phyloP scores from a whole-genome alignment of 2,113 vertebrate genomes.

The Sisor rabdophorus region DNA sequence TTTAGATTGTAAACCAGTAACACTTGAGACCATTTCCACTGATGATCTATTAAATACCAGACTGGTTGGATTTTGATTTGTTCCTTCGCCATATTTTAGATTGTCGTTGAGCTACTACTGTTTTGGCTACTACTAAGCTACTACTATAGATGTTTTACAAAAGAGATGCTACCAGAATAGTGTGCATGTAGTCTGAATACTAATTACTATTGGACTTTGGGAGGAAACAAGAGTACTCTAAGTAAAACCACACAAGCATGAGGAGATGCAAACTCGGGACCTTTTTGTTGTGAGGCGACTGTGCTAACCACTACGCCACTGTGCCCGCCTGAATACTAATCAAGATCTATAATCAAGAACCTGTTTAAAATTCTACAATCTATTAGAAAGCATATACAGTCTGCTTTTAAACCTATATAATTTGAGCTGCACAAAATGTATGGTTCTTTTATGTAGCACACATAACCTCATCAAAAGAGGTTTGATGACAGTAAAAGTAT shows the following conservation, averaged over 20 bases:
- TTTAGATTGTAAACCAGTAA: not conserved
- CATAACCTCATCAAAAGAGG: not conserved
- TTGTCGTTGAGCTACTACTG: too few relatives aligned
- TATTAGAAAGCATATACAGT: too few relatives aligned
- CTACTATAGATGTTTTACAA: not conserved
- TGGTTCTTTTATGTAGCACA: not conserved
- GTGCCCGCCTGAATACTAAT: too few relatives aligned
- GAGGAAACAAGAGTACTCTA: too few relatives aligned
- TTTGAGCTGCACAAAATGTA: not conserved
- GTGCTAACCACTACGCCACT: too few relatives aligned
- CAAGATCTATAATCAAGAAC: not conserved
- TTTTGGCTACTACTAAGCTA: not conserved
- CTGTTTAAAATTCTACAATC: not conserved
- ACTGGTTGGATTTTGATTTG: not conserved
- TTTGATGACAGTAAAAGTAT: constrained; percentile 1
- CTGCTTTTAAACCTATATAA: not conserved
- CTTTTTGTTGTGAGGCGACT: too few relatives aligned
- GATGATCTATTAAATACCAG: not conserved
- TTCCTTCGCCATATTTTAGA: too few relatives aligned
- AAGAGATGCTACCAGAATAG: not conserved
- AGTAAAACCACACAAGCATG: too few relatives aligned
- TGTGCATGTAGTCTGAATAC: not conserved
- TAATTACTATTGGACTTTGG: too few relatives aligned
- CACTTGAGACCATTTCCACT: not conserved
- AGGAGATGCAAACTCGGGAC: too few relatives aligned